Conservation (phyloP, 2,797 vertebrate genomes). For the Discoglossus pictus region DNA sequence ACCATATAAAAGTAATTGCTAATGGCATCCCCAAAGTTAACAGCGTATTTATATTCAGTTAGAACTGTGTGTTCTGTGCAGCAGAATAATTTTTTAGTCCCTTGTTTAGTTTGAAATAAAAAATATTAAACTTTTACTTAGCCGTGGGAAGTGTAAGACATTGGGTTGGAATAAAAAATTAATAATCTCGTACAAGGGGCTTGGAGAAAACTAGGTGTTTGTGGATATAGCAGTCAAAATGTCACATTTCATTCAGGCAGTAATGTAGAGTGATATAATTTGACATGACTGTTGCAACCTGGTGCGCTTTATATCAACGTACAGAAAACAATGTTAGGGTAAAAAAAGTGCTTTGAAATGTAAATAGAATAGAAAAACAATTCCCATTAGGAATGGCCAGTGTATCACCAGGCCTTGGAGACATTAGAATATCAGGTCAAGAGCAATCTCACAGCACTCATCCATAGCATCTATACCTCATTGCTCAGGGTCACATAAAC, state of each 20-base stretch:
- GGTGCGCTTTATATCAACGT: conserved; percentile 37
- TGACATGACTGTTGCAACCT: conserved; percentile 44
- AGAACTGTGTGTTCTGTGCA: too few species aligned
- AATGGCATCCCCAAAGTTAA: too few species aligned
- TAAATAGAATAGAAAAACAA: conserved; percentile 41
- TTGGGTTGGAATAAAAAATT: conserved; percentile 27
- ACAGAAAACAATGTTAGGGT: conserved; percentile 8
- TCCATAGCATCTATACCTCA: conserved; percentile 3
- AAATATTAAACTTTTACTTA: conserved; percentile 23
- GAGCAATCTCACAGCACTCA: conserved; percentile 5
- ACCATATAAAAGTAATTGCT: too few species aligned
- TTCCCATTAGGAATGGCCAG: conserved; percentile 6
- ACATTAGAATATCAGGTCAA: conserved; percentile 23
- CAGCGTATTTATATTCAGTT: too few species aligned
- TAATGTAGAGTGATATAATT: conserved; percentile 39
- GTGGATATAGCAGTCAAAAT: conserved; percentile 39
- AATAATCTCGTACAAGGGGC: conserved; percentile 28
- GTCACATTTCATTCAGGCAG: conserved; percentile 32
- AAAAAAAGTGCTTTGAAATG: conserved; percentile 33
- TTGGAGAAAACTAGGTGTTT: conserved; percentile 37
- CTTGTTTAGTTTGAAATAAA: too few species aligned
- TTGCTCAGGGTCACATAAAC: conserved; percentile 14
- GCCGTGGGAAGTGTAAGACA: background rate
- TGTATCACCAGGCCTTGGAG: conserved; percentile 20
- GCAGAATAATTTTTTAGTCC: background rate